Evolutionary conservation across 2,888 invertebrate genomes (phyloP).

Genomic region (Phlogophora meticulosa): DNA sequence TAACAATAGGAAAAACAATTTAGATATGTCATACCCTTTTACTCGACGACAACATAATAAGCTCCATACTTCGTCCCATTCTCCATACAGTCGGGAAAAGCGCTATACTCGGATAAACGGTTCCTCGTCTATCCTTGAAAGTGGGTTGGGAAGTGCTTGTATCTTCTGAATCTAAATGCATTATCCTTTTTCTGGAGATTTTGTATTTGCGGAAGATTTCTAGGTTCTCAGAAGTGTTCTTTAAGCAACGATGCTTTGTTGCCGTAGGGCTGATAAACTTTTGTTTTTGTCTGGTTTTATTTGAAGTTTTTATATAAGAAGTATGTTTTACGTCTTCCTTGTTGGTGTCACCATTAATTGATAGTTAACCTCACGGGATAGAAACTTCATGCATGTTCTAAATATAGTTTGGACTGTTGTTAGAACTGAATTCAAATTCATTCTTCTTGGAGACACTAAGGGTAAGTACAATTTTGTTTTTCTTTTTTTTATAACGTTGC

Average conservation of each 20-base stretch:
- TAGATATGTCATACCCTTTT: slow-evolving; percentile 65
- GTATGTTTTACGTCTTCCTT: neutral
- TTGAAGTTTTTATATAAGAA: neutral
- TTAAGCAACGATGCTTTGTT: neutral
- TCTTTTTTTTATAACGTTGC: too few relatives aligned
- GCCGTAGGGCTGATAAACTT: neutral
- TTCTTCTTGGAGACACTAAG: too few relatives aligned
- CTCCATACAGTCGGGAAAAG: slow-evolving; percentile 22
- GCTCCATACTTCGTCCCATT: slow-evolving; percentile 40
- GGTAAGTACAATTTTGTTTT: neutral
- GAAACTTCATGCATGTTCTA: too few relatives aligned
- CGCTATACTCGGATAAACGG: slow-evolving; percentile 47
- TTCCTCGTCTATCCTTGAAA: slow-evolving; percentile 40
- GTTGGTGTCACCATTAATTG: too few relatives aligned
- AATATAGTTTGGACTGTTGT: neutral
- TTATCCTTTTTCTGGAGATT: slow-evolving; percentile 11
- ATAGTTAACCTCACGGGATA: too few relatives aligned
- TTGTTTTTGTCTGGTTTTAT: neutral
- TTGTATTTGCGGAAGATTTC: slow-evolving; percentile 9
- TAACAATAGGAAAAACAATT: slow-evolving; percentile 63
- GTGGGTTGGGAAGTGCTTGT: slow-evolving; percentile 32
- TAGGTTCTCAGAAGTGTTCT: slow-evolving; percentile 1
- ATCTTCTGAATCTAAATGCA: slow-evolving; percentile 53
- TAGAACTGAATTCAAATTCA: neutral
- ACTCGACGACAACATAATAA: slow-evolving; percentile 59